Evolutionary conservation across 2,797 vertebrate species (phyloP), one percentile per base, ranked within the genome.

Genomic region (Premnoplex brunnescens): DNA sequence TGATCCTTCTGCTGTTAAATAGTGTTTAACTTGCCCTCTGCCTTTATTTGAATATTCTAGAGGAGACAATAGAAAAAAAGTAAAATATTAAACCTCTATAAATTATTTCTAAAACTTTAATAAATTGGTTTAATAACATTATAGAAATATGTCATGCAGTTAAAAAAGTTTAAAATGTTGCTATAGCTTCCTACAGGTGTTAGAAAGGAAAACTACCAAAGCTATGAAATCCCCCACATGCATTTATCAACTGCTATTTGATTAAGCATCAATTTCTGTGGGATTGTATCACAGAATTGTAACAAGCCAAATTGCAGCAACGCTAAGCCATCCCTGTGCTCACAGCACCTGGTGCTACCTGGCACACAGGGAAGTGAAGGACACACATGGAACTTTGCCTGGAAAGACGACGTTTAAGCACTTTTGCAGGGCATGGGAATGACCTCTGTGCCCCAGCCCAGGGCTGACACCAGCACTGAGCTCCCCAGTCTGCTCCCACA

Each of bases 271-370:
- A 18, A 18, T 67, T 58, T 55, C 46, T 37, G 13, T 7, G 1
- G 9, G 24, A 28, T 6, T 41, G 24, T 39, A 67, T 30, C 41
- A 66, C 16, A 48, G 66, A 67, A 52, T 10, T 14, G 32, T 44
- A 56, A 66, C 24, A 67, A 69, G 9, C 9, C 0, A 1, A 49
- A 63, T 27, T 68, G 36, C 36, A 76, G 55, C 30, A 37, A 20
- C 0, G 3, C 23, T 8, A 73, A 75, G 54, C 23, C 17, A 32
- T 32, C 41, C 51, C 46, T 41, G 24, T 1, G 0, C 32, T 39
- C n/a, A 26, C 52, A 67, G 39, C 8, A 34, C 67, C 58, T 67
- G 68, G 52, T 63, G 32, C 14, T 26, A 28, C 30, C 71, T 14
- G 58, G 54, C 74, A 63, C n/a, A 8, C 28, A 46, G 59, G 26